Conservation (phyloP, 2,113 vertebrate genomes). For the Axis porcinus region DNA sequence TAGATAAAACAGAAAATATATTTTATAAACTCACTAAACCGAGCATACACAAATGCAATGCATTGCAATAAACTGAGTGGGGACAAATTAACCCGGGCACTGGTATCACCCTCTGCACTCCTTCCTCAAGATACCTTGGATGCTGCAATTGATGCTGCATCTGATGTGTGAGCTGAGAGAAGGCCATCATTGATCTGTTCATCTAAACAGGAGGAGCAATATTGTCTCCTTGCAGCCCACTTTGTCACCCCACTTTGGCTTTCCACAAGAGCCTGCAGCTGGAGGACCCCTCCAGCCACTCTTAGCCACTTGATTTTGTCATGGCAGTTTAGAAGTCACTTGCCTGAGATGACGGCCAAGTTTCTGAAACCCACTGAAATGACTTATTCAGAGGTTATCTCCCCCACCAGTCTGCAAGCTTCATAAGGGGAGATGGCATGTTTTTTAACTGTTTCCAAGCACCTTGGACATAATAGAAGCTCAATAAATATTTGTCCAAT, state of each 20-base stretch:
- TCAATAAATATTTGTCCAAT: background rate
- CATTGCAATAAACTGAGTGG: background rate
- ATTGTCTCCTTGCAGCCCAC: background rate
- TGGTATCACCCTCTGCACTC: fast-evolving
- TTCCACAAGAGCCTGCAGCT: background rate
- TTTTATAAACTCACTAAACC: background rate
- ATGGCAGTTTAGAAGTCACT: background rate
- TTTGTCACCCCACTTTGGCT: background rate
- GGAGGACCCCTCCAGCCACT: background rate
- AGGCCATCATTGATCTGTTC: background rate
- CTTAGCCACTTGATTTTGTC: background rate
- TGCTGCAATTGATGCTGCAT: background rate
- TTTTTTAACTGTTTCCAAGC: background rate
- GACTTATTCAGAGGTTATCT: background rate
- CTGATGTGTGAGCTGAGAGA: background rate
- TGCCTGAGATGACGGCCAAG: background rate
- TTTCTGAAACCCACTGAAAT: background rate
- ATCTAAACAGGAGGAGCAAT: background rate
- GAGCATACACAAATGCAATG: background rate
- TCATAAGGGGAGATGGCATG: background rate
- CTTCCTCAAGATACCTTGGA: background rate
- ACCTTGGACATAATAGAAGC: background rate
- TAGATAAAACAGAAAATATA: background rate
- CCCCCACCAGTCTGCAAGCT: background rate
- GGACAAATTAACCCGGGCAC: background rate